These are phyloP conservation scores for Trachymyrmex septentrionalis DNA, from an alignment of 1,140 invertebrate species.

Conservation along the genomic window DNA sequence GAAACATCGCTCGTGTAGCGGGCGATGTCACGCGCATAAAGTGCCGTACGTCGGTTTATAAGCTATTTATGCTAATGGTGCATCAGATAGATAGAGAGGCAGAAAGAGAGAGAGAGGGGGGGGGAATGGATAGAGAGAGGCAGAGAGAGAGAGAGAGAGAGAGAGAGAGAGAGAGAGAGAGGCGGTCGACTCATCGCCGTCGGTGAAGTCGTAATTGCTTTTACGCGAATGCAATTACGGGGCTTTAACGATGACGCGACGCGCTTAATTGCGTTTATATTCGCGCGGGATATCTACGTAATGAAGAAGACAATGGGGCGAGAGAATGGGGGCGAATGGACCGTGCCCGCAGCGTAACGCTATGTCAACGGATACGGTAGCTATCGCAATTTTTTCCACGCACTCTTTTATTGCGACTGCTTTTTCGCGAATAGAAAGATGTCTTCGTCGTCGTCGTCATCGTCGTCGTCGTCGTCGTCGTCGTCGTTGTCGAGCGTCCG, in stretches of 20 bases:
- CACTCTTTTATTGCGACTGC: conserved; percentile 30
- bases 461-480: conserved; percentile 15
- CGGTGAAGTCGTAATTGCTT: conserved; percentile 69
- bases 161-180: not conserved
- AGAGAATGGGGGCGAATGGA: conserved; percentile 53
- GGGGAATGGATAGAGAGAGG: not conserved
- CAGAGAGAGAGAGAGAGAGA: not conserved
- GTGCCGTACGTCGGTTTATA: conserved; percentile 57
- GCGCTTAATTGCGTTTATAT: conserved; percentile 78
- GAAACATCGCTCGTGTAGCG: conserved; percentile 28
- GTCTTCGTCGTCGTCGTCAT: conserved; percentile 3
- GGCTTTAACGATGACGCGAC: conserved; percentile 70
- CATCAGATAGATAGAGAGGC: conserved; percentile 22
- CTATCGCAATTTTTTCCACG: conserved; percentile 54
- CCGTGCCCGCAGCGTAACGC: conserved; percentile 69
- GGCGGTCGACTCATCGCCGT: conserved; percentile 59
- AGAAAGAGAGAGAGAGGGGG: not conserved
- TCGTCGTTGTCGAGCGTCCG: not conserved
- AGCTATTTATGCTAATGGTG: conserved; percentile 67
- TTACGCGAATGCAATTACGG: conserved; percentile 61
- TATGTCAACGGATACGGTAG: conserved; percentile 42
- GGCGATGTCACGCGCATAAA: conserved; percentile 56
- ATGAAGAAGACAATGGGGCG: conserved; percentile 67
- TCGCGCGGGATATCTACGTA: conserved; percentile 68
- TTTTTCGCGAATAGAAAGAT: conserved; percentile 47